Conservation (phyloP, 2,888 invertebrate genomes). For the Brachyopa scutellaris region DNA sequence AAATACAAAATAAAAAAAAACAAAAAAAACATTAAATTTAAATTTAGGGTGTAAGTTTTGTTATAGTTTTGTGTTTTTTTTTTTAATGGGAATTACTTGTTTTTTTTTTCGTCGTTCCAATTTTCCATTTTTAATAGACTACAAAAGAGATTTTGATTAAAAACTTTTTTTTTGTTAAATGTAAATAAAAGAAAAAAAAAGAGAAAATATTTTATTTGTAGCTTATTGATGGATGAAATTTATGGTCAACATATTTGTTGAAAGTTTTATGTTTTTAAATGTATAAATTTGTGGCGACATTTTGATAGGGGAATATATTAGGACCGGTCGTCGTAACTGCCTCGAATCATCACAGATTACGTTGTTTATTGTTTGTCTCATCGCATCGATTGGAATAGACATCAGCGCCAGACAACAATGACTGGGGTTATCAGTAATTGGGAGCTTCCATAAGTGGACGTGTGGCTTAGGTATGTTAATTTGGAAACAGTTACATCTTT, state of each 20-base stretch:
- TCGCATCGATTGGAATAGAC: too few relatives aligned
- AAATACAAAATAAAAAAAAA: too few relatives aligned
- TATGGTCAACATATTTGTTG: conserved; percentile 19
- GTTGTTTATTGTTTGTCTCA: too few relatives aligned
- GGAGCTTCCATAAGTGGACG: too few relatives aligned
- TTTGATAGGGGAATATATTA: not conserved
- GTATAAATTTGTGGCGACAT: not conserved
- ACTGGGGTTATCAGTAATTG: too few relatives aligned
- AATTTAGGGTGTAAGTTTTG: conserved; percentile 41
- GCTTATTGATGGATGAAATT: not conserved
- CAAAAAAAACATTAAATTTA: conserved; percentile 44
- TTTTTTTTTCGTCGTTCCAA: not conserved
- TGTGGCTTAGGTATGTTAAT: too few relatives aligned
- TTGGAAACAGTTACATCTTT: too few relatives aligned
- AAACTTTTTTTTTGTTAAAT: not conserved
- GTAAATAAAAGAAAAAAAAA: not conserved
- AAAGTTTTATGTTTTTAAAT: not conserved
- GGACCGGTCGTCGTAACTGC: too few relatives aligned
- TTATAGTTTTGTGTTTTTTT: conserved; percentile 9
- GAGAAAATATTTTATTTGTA: not conserved
- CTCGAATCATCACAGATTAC: too few relatives aligned
- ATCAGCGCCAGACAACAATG: too few relatives aligned
- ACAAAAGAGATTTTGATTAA: not conserved
- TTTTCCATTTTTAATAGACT: conserved; percentile 45
- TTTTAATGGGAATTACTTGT: not conserved